Evolutionary conservation across 1,140 invertebrate species (phyloP).

Genomic region (Alviniconcha marisindica): DNA sequence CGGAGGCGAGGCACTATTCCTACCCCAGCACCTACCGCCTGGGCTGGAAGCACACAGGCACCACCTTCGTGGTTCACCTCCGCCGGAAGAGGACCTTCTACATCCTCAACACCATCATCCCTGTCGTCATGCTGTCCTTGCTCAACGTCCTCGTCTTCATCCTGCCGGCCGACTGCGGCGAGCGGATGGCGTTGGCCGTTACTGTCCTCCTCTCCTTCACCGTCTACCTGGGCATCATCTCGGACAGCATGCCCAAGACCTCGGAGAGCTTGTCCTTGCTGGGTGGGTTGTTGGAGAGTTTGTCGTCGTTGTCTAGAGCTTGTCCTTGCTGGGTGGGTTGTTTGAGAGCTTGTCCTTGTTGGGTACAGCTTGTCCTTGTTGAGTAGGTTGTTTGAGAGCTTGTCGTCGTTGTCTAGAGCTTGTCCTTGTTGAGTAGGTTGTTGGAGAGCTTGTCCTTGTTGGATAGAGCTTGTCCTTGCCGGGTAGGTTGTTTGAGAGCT

Average conservation of each 20-base stretch:
- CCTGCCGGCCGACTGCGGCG: slow-evolving; percentile 79
- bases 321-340: no score
- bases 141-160: slow-evolving; percentile 80
- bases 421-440: slow-evolving; percentile 75
- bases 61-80: slow-evolving; percentile 56
- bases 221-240: slow-evolving; percentile 80
- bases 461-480: no score
- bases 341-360: not conserved
- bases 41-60: slow-evolving; percentile 51
- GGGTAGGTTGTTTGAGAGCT: not conserved
- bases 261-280: slow-evolving; percentile 77
- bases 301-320: no score
- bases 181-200: slow-evolving; percentile 79
- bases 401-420: no score
- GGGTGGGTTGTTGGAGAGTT: slow-evolving; percentile 64
- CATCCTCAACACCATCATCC: slow-evolving; percentile 79
- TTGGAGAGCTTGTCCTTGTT: no score
- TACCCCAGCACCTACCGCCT: slow-evolving; percentile 48
- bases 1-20: slow-evolving; percentile 44
- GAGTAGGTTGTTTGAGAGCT: no score
- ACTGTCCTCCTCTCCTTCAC: slow-evolving; percentile 80
- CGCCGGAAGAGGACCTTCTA: slow-evolving; percentile 71
- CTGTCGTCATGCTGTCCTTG: slow-evolving; percentile 80
- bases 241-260: slow-evolving; percentile 80
- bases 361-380: not conserved